These are phyloP conservation scores for Sciurus vulgaris DNA, from an alignment of 2,797 vertebrate species.

Conservation along the genomic window DNA sequence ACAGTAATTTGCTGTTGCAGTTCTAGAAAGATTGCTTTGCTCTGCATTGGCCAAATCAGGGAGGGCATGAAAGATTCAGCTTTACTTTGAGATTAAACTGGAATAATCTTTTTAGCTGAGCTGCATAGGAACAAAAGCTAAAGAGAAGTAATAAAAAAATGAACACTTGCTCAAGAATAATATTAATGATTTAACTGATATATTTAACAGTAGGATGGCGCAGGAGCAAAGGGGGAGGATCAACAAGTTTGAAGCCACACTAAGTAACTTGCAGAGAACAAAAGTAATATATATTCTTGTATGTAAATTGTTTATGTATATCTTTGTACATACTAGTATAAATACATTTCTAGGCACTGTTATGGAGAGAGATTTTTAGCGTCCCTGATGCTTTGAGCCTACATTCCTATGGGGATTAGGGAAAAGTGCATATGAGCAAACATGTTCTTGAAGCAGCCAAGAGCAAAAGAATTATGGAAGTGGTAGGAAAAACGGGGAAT, in stretches of 20 bases:
- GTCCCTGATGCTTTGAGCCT: background rate
- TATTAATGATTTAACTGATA: constrained; percentile 90
- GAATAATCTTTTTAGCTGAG: constrained; percentile 86
- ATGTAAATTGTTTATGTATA: background rate
- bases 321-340: background rate
- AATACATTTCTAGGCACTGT: background rate
- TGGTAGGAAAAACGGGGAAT: background rate
- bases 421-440: background rate
- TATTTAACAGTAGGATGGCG: constrained; percentile 82
- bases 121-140: constrained; percentile 85
- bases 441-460: background rate
- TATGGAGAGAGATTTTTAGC: background rate
- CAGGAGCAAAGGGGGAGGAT: background rate
- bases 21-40: constrained; percentile 65
- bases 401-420: background rate
- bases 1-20: constrained; percentile 82
- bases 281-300: background rate
- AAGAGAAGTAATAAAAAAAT: constrained; percentile 86
- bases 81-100: constrained; percentile 84
- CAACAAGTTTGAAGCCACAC: background rate
- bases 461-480: background rate
- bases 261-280: background rate
- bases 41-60: constrained; percentile 67
- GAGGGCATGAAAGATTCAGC: constrained; percentile 78
- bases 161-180: constrained; percentile 89